Percentiles rank a stretch among this genome's conserved stretches.
Conservation (phyloP, 1,140 invertebrate genomes). For the Sitophilus oryzae region DNA sequence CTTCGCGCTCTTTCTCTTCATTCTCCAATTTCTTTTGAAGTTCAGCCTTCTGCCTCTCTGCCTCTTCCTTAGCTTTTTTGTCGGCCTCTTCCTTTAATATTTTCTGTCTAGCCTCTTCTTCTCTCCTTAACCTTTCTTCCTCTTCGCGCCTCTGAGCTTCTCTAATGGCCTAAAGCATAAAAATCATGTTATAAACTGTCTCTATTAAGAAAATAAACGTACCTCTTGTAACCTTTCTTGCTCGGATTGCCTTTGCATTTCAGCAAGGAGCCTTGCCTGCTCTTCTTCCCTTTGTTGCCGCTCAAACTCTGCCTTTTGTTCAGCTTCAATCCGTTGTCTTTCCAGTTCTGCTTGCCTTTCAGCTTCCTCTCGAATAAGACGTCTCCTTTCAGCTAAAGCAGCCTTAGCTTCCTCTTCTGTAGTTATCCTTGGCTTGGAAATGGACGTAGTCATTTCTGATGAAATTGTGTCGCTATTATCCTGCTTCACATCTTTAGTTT, state of each 20-base stretch:
- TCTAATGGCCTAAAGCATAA: slow-evolving; percentile 41
- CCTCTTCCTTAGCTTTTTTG: slow-evolving; percentile 68
- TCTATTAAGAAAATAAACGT: slow-evolving; percentile 29
- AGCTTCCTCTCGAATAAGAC: slow-evolving; percentile 76
- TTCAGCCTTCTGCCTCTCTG: slow-evolving; percentile 68
- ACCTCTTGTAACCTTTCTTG: slow-evolving; percentile 67
- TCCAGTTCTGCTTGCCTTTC: slow-evolving; percentile 80
- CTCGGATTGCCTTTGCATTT: slow-evolving; percentile 66
- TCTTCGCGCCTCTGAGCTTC: slow-evolving; percentile 60
- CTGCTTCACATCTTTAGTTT: slow-evolving; percentile 1
- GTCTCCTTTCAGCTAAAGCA: slow-evolving; percentile 75
- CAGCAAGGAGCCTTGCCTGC: slow-evolving; percentile 68
- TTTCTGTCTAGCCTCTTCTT: slow-evolving; percentile 64
- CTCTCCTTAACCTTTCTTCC: slow-evolving; percentile 55
- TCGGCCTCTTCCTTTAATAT: slow-evolving; percentile 72
- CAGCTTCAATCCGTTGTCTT: slow-evolving; percentile 65
- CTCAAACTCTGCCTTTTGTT: slow-evolving; percentile 69
- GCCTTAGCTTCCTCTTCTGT: slow-evolving; percentile 88
- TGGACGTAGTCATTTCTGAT: slow-evolving; percentile 53
- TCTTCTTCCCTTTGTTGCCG: slow-evolving; percentile 73
- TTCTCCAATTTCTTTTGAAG: slow-evolving; percentile 67
- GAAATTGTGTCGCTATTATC: neutral
- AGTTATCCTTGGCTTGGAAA: slow-evolving; percentile 65
- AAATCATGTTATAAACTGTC: neutral
- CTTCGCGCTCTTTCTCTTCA: slow-evolving; percentile 74